Base-by-base conservation (phyloP, 1,140 invertebrate species). In the Bombus vancouverensis region DNA sequence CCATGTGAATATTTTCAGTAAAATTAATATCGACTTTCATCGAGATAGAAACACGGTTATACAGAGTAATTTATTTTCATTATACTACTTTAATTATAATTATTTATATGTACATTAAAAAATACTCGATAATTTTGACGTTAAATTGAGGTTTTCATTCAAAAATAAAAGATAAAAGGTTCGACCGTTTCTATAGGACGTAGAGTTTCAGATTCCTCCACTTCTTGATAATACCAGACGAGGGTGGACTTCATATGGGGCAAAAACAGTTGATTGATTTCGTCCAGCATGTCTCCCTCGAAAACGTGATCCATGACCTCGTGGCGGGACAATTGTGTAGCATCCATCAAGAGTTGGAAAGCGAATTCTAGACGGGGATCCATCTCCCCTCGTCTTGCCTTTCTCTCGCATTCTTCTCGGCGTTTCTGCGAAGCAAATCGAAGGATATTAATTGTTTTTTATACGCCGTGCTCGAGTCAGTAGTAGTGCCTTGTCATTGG, bases 201-300 rank as follows among this genome's bases (percentile, higher is more conserved):
- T 34, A 95, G 94, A 0, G 95, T 95, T 90, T 97, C 97, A 0
- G 96, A 89, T 88, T 98, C 97, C 90, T 97, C 97, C 34, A 97
- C 96, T 83, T 98, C 98, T 95, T 99, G 98, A 92, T 98, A 98
- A 93, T 98, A 99, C 97, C 98, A 99, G 86, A 98, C 96, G 47
- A 99, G 96, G 91, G 98, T 98, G 78, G 97, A 97, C 87, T 97
- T 96, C 96, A 98, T 98, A 92, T 98, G 97, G 0, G 97, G 97
- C 15, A 97, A 94, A 93, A 99, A 98, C 12, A 99, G 96, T 91
- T 98, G 97, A 94, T 98, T 98, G 88, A 99, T 98, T 93, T 98
- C 97, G 93, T 98, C 98, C 87, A 98, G 94, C 98, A 98, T 98
- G 91, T 98, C 97, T 82, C 97, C 97, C 93, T 98, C 97, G 93